phyloP scores from a whole-genome alignment of 2,888 invertebrate species.

The Entomobrya proxima region DNA sequence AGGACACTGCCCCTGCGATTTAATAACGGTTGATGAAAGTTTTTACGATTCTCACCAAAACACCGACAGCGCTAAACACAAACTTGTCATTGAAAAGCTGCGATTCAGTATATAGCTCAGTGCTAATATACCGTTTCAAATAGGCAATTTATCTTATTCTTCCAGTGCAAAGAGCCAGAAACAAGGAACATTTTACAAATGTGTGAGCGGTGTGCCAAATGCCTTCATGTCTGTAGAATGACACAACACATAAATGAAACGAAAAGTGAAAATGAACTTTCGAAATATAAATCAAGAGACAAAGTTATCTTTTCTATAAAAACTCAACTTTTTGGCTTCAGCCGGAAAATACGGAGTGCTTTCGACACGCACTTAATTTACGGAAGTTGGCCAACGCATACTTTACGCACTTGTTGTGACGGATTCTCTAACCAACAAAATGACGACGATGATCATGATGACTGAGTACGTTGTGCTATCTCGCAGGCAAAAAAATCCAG shows the following conservation, averaged over 20 bases:
- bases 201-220: slow-evolving; percentile 1
- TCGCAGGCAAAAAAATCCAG: no score
- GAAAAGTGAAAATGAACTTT: slow-evolving; percentile 17
- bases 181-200: slow-evolving; percentile 5
- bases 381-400: slow-evolving; percentile 11
- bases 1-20: slow-evolving; percentile 52
- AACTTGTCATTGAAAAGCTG: neutral
- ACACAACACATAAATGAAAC: slow-evolving; percentile 11
- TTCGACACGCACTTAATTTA: slow-evolving; percentile 3
- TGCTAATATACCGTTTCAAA: neutral
- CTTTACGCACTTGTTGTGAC: neutral
- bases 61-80: neutral
- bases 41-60: slow-evolving; percentile 13
- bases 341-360: neutral
- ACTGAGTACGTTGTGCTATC: no score
- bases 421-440: neutral
- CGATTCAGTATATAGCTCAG: neutral
- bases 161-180: neutral
- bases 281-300: slow-evolving; percentile 1
- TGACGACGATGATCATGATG: neutral
- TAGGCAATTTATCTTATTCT: slow-evolving; percentile 11
- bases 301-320: neutral
- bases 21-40: slow-evolving; percentile 38
- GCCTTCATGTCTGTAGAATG: neutral
- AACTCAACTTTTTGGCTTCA: neutral